These are phyloP conservation scores for Epirrhoe tristata DNA, from an alignment of 2,888 invertebrate species.

Conservation along the genomic window DNA sequence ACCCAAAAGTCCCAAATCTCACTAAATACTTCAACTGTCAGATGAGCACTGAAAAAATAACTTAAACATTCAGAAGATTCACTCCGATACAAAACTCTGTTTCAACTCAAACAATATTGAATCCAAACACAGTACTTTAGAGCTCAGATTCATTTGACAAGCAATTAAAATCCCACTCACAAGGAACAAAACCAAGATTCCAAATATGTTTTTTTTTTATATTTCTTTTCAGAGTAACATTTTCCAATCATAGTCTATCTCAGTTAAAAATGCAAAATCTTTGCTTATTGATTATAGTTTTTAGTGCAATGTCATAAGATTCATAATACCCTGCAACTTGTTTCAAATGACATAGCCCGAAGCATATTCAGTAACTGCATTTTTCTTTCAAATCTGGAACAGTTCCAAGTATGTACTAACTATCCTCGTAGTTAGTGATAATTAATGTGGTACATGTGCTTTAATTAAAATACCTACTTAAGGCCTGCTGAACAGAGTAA, in stretches of 20 bases:
- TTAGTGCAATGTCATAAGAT: neutral
- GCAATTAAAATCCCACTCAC: neutral
- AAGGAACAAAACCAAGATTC: neutral
- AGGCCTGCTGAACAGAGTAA: constrained; percentile 12
- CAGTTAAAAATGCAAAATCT: too few species aligned
- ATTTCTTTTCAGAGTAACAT: neutral
- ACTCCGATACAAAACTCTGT: neutral
- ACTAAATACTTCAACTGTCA: neutral
- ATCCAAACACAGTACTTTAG: neutral
- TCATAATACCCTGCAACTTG: constrained; percentile 1
- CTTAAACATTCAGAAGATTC: neutral
- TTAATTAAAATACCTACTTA: constrained; percentile 42
- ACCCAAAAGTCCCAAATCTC: neutral
- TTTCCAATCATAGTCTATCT: too few species aligned
- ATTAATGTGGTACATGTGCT: constrained; percentile 35
- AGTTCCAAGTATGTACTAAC: constrained; percentile 37
- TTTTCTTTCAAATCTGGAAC: constrained; percentile 29
- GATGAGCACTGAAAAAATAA: neutral
- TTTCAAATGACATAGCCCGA: neutral
- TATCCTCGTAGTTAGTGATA: constrained; percentile 36
- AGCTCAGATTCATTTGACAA: constrained; percentile 1
- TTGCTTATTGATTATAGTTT: too few species aligned
- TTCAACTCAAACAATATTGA: constrained; percentile 2
- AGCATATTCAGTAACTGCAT: constrained; percentile 1
- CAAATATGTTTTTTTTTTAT: neutral